phyloP scores from a whole-genome alignment of 2,113 vertebrate species.

The Phalacrocorax pelagicus region DNA sequence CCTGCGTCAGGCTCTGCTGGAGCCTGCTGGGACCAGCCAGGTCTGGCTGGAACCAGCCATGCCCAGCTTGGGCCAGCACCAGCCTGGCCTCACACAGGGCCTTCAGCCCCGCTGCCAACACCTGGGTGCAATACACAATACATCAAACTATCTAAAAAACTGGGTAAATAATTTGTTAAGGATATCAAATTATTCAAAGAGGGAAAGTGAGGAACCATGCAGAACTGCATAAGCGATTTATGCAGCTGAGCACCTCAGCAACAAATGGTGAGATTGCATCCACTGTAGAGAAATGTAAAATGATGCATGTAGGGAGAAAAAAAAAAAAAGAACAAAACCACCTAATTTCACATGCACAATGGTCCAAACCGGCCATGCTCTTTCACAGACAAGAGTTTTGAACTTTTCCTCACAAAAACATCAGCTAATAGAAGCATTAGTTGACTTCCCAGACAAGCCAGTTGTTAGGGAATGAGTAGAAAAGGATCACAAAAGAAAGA shows the following conservation, averaged over 20 bases:
- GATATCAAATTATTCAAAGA: neutral
- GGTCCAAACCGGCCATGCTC: neutral
- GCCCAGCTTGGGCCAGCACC: neutral
- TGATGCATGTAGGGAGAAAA: neutral
- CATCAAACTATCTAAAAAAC: neutral
- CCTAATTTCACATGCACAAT: neutral
- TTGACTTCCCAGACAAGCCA: neutral
- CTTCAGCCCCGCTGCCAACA: neutral
- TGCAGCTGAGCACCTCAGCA: neutral
- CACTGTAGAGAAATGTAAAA: neutral
- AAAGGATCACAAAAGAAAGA: neutral
- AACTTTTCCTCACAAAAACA: neutral
- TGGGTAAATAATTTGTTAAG: neutral
- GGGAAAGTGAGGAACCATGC: neutral
- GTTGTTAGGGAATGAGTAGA: too few relatives aligned
- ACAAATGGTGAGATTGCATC: neutral
- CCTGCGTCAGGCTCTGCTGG: too few relatives aligned
- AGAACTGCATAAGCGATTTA: neutral
- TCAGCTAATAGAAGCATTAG: neutral
- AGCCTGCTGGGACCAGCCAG: neutral
- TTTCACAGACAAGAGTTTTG: neutral
- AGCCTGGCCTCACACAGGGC: neutral
- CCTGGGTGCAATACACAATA: rapidly evolving
- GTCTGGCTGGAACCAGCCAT: neutral
- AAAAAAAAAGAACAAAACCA: too few relatives aligned